Base-by-base conservation (phyloP, 2,888 invertebrate genomes). In the Seira sanloemensis region DNA sequence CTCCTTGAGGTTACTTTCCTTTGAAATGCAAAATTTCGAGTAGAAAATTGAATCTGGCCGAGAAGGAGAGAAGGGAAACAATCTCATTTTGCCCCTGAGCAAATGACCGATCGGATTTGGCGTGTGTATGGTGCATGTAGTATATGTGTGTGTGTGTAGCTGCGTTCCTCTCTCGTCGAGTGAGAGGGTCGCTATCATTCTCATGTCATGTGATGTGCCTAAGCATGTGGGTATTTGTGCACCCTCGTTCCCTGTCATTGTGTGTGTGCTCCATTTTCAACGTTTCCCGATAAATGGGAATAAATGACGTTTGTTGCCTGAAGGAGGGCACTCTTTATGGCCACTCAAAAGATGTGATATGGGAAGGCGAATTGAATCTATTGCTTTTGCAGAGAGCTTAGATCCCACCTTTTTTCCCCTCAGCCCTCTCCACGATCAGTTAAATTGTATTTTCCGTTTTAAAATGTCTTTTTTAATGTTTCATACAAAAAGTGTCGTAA, bases 401-500 rank as follows among this genome's bases (percentile, higher is more conserved):
- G 1, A 16, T 12, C 16, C 50, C n/a, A n/a, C n/a, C n/a, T n/a
- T n/a, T n/a, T n/a, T 50, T 7, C 50, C 16, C 50, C 1, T 50
- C 16, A 2, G 16, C 50, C 16, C n/a, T 7, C n/a, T 50, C n/a
- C 7, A 62, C 62, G 21, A 62, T 62, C 7, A 62, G 21, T 62
- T 23, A 21, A 62, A 62, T 62, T 62, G 2, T 23, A 62, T 62
- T 62, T 62, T 62, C 62, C 62, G 62, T 62, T 62, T 37, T 62
- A 62, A 62, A 62, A 62, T 62, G 21, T 23, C 62, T 9, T 62
- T 1, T 19, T 62, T 21, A 62, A 62, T 62, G 23, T 62, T 21
- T 37, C 12, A 37, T 12, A 37, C 19, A 21, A 62, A 62, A 62
- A 62, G 21, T 62, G 21, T 62, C 62, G 9, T 21, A 4, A 4